Conservation (phyloP, 2,797 vertebrate species). For the Cheirogaleus major region DNA sequence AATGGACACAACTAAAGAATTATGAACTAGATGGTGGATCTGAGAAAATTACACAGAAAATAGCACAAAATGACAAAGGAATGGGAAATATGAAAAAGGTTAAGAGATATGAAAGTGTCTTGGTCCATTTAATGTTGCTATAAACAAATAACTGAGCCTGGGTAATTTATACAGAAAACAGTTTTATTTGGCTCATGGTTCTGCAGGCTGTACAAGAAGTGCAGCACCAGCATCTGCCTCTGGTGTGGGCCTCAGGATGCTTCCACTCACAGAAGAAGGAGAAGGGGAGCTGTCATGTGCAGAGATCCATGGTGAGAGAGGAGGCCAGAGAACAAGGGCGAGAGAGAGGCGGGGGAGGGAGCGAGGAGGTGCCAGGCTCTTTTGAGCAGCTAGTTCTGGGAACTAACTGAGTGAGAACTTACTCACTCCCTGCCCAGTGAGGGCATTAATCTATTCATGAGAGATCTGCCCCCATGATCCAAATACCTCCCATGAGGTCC, state of each 20-base stretch:
- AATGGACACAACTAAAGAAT: not conserved
- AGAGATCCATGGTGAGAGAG: not conserved
- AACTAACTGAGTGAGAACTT: not conserved
- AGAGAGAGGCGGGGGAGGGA: too few relatives aligned
- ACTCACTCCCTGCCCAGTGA: not conserved
- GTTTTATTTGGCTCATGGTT: not conserved
- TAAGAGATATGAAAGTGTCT: not conserved
- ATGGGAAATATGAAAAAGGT: not conserved
- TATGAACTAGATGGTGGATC: too few relatives aligned
- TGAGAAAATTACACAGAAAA: not conserved
- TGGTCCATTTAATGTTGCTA: not conserved
- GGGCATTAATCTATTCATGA: not conserved
- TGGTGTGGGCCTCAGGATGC: not conserved
- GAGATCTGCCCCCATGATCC: too few relatives aligned
- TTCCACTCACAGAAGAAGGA: not conserved
- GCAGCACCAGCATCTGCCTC: not conserved
- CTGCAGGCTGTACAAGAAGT: not conserved
- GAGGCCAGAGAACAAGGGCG: too few relatives aligned
- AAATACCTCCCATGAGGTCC: not conserved
- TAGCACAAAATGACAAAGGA: not conserved
- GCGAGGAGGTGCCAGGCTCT: not conserved
- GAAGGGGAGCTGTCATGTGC: not conserved
- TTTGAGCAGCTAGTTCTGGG: not conserved
- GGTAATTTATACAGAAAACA: not conserved
- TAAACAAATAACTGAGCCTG: not conserved